These are phyloP conservation scores for Proctacanthus coquilletti DNA, from an alignment of 1,140 invertebrate genomes.

Conservation along the genomic window DNA sequence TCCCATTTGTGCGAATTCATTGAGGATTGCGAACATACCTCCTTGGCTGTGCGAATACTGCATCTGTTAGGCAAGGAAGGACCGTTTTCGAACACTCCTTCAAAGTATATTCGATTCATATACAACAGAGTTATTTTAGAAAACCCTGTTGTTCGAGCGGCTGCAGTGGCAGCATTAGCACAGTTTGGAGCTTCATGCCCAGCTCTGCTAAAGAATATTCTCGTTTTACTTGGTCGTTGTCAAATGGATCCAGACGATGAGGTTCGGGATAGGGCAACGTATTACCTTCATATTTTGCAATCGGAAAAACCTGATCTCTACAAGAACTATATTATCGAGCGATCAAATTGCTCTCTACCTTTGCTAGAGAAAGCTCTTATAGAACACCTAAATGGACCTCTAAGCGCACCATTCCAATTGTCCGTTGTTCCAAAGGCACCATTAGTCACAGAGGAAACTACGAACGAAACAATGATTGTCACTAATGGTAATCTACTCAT, in stretches of 20 bases:
- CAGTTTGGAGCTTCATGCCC: slow-evolving; percentile 95
- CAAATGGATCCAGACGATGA: slow-evolving; percentile 97
- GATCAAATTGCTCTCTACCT: slow-evolving; percentile 63
- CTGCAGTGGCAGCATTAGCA: slow-evolving; percentile 91
- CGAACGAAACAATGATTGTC: slow-evolving; percentile 39
- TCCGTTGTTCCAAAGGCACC: slow-evolving; percentile 66
- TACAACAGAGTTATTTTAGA: slow-evolving; percentile 98
- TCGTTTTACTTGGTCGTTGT: slow-evolving; percentile 68
- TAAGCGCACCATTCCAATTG: slow-evolving; percentile 74
- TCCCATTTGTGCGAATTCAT: slow-evolving; percentile 99
- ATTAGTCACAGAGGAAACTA: slow-evolving; percentile 37
- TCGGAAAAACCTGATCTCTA: slow-evolving; percentile 45
- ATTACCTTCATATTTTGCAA: slow-evolving; percentile 78
- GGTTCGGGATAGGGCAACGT: slow-evolving; percentile 94
- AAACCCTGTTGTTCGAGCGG: slow-evolving; percentile 83
- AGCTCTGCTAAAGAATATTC: slow-evolving; percentile 75
- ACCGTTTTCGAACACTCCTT: slow-evolving; percentile 84
- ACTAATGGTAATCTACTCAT: slow-evolving; percentile 15
- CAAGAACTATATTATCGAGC: slow-evolving; percentile 70
- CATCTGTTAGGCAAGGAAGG: slow-evolving; percentile 96
- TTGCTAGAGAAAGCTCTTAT: slow-evolving; percentile 73
- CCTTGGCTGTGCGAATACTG: slow-evolving; percentile 89
- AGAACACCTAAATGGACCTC: slow-evolving; percentile 62
- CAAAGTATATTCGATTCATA: slow-evolving; percentile 94
- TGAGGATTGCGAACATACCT: slow-evolving; percentile 97